These are phyloP conservation scores for Python bivittatus DNA, from an alignment of 2,113 vertebrate genomes.

Conservation along the genomic window DNA sequence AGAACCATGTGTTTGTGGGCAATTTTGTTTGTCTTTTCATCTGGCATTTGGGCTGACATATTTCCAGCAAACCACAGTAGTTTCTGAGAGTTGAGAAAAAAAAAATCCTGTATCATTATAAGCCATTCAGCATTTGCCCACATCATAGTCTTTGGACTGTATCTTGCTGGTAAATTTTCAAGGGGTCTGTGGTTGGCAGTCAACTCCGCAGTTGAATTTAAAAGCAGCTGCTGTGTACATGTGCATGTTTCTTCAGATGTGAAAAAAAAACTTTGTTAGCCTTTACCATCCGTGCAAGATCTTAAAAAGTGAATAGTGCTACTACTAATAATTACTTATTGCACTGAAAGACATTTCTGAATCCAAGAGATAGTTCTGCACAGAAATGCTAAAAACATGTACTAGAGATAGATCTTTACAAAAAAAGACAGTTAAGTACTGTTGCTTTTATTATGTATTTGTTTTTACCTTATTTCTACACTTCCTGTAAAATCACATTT, in stretches of 20 bases:
- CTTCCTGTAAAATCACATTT: background rate
- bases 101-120: conserved; percentile 25
- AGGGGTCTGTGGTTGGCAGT: conserved; percentile 54
- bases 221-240: conserved; percentile 36
- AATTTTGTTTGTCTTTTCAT: conserved; percentile 42
- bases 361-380: conserved; percentile 6
- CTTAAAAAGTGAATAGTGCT: conserved; percentile 35
- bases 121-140: conserved; percentile 57
- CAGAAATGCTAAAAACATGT: background rate
- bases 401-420: background rate
- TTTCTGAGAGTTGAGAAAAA: conserved; percentile 50
- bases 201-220: conserved; percentile 45
- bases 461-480: background rate
- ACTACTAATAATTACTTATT: conserved; percentile 41
- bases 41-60: conserved; percentile 46
- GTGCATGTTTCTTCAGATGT: background rate
- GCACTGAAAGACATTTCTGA: conserved; percentile 18
- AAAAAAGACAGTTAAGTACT: background rate
- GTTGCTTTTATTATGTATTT: background rate
- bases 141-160: conserved; percentile 54
- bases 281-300: conserved; percentile 41
- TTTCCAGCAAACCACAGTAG: conserved; percentile 59
- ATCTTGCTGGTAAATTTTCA: conserved; percentile 50
- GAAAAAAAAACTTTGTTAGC: conserved; percentile 19
- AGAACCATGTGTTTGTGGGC: conserved; percentile 59